phyloP scores from a whole-genome alignment of 2,113 vertebrate genomes.

The Chrysochloris asiatica region DNA sequence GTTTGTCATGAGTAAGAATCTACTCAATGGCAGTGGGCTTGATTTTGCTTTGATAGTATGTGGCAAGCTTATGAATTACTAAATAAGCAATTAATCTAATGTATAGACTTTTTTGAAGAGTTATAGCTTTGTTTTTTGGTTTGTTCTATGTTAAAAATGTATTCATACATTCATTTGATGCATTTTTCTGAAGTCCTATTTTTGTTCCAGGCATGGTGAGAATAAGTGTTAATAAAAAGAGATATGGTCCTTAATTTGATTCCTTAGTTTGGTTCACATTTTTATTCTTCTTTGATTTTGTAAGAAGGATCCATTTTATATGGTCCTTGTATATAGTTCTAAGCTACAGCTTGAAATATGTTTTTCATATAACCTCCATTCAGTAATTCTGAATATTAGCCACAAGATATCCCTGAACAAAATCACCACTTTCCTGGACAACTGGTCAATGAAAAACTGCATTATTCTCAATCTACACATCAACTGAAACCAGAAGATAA shows the following conservation, averaged over 20 bases:
- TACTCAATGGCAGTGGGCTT: not conserved
- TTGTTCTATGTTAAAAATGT: not conserved
- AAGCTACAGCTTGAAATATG: not conserved
- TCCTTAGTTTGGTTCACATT: not conserved
- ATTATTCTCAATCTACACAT: slow-evolving; percentile 38
- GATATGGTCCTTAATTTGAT: not conserved
- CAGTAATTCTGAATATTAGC: not conserved
- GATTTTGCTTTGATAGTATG: not conserved
- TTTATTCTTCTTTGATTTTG: not conserved
- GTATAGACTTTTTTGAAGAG: not conserved
- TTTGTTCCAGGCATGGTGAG: not conserved
- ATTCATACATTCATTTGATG: not conserved
- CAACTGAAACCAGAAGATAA: slow-evolving; percentile 45
- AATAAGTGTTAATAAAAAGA: not conserved
- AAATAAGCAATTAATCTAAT: not conserved
- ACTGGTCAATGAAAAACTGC: slow-evolving; percentile 3
- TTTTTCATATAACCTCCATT: not conserved
- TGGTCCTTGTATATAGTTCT: not conserved
- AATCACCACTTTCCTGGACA: not conserved
- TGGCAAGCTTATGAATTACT: not conserved
- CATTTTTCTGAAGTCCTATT: not conserved
- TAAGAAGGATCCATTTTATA: not conserved
- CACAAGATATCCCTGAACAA: not conserved
- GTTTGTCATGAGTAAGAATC: too few relatives aligned
- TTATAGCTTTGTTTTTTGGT: not conserved